A percentile compares a stretch with the other conserved stretches of the same genome.
Conservation (phyloP, 2,797 vertebrate genomes). For the Rhabdophis nuchalis region DNA sequence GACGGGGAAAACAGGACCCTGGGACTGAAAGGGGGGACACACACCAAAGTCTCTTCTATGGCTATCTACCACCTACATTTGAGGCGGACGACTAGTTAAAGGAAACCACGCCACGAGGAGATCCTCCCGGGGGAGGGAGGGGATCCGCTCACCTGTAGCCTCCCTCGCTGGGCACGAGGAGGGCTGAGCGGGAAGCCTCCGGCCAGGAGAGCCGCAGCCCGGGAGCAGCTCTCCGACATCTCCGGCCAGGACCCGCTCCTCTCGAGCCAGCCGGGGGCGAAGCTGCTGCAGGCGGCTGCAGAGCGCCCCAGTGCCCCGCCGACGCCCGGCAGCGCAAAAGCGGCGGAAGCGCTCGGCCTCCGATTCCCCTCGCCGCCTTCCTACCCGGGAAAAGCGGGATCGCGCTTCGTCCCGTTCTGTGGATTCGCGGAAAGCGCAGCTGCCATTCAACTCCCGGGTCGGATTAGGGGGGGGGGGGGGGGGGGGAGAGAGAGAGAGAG, state of each 20-base stretch:
- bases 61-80: no score
- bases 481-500: no score
- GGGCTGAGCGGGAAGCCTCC: neutral
- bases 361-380: neutral
- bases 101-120: neutral
- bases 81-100: neutral
- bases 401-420: neutral
- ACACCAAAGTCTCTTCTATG: no score
- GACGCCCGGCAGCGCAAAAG: neutral
- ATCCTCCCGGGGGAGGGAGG: neutral
- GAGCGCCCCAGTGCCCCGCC: neutral
- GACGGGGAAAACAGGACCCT: fast-evolving
- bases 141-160: neutral
- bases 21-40: neutral
- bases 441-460: no score
- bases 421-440: neutral
- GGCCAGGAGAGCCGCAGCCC: neutral
- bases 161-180: neutral
- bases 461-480: no score
- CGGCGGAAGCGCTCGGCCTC: neutral
- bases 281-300: neutral
- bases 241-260: neutral
- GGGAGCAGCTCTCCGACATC: neutral
- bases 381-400: neutral
- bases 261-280: neutral